Base-by-base conservation (phyloP, 2,888 invertebrate genomes). In the Mamestra brassicae region DNA sequence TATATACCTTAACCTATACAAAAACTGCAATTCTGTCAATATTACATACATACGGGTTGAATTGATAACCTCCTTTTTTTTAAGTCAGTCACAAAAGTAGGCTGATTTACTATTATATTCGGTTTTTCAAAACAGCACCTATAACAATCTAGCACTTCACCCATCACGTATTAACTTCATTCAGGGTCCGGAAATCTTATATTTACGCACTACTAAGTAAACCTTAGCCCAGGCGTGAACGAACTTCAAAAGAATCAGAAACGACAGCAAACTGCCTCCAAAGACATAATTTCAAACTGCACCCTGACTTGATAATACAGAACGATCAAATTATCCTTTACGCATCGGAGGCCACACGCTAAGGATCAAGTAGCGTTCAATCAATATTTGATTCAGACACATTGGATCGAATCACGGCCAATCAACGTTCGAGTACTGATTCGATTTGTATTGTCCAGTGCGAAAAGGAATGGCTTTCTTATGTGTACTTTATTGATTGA, bases 301-400 rank as follows among this genome's bases (percentile, higher is more conserved):
- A 15, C 55, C 38, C 17, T 13, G 26, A 50, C 34, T 58, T 3
- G 42, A 52, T 52, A 6, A n/a, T 26, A 50, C 3, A 61, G 54
- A 65, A 42, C 47, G 54, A 73, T 66, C 1, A n/a, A 78, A 63
- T 69, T 70, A 69, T 74, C 69, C 69, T 64, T 15, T 38, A 60
- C 15, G 62, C 47, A 38, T n/a, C 26, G 8, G 4, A 55, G 60
- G 38, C 55, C 83, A 60, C 66, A 55, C 58, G 26, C 55, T 15
- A 66, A 69, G 66, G 45, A 83, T 80, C 83, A 78, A 81, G 55
- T 81, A 57, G 47, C 45, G 55, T 60, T 61, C 67, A 68, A 77
- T 74, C 61, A 78, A 71, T 76, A 73, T 74, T 74, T 74, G 63
- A 76, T 62, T 71, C 69, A 45, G 55, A 60, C 42, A 61, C 57